Evolutionary conservation across 2,113 vertebrate species (phyloP).

Genomic region (Phodopus roborovskii): DNA sequence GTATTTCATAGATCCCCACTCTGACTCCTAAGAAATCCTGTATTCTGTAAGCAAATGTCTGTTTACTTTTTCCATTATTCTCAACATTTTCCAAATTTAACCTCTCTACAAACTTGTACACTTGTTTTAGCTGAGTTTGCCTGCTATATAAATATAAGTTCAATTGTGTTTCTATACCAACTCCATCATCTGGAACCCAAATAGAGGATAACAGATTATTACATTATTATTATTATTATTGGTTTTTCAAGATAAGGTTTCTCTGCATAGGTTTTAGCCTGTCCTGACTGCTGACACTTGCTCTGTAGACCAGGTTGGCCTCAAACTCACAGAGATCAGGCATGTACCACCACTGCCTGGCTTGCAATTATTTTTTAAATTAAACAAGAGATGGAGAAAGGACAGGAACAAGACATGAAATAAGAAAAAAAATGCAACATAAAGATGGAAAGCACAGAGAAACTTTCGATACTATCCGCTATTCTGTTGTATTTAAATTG

Average conservation of each 20-base stretch:
- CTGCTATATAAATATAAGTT: not conserved
- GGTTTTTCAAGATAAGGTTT: no score
- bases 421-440: no score
- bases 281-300: no score
- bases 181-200: not conserved
- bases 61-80: not conserved
- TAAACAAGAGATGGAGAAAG: not conserved
- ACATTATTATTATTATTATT: not conserved
- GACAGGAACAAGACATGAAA: no score
- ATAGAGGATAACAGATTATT: not conserved
- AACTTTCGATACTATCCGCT: no score
- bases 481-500: no score
- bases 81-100: not conserved
- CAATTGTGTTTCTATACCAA: not conserved
- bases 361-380: not conserved
- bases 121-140: not conserved
- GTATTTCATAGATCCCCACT: rapidly evolving
- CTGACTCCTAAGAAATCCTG: not conserved
- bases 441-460: no score
- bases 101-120: not conserved
- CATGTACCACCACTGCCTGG: no score
- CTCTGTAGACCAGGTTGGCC: no score
- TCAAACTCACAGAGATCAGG: no score
- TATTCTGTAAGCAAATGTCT: not conserved
- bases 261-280: no score